Percentiles rank a stretch among this genome's conserved stretches.
phyloP scores from a whole-genome alignment of 2,113 vertebrate genomes.

The Setophaga petechia region DNA sequence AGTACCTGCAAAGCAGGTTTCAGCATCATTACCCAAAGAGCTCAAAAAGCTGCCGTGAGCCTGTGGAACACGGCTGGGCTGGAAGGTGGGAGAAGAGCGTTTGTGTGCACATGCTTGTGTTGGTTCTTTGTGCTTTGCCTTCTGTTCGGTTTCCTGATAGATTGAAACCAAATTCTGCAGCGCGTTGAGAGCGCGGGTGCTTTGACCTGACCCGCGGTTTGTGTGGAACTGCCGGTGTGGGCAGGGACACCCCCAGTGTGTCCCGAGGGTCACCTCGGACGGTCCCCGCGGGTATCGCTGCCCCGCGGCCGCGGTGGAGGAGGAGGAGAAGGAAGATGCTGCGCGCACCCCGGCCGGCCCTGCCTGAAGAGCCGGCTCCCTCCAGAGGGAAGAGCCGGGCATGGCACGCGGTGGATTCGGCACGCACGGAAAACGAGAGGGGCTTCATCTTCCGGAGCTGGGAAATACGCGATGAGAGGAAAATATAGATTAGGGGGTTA shows the following conservation, averaged over 20 bases:
- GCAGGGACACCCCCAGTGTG: not conserved
- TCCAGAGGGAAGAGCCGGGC: constrained; percentile 44
- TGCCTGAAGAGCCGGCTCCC: constrained; percentile 41
- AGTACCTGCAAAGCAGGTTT: not conserved
- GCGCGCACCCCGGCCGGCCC: not conserved
- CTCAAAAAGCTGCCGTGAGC: not conserved
- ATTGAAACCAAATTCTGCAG: not conserved
- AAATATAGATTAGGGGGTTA: not conserved
- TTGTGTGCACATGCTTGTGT: rapidly evolving
- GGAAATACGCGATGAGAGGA: rapidly evolving
- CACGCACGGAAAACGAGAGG: rapidly evolving
- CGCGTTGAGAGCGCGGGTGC: not conserved
- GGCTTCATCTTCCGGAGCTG: not conserved
- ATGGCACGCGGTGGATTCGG: not conserved
- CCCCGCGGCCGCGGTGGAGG: not conserved
- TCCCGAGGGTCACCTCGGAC: not conserved
- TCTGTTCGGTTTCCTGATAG: rapidly evolving
- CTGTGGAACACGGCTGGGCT: not conserved
- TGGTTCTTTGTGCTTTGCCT: not conserved
- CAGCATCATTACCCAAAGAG: not conserved
- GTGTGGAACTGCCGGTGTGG: rapidly evolving
- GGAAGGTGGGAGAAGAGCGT: not conserved
- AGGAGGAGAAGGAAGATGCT: not conserved
- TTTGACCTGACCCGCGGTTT: rapidly evolving
- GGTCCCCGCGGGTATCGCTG: not conserved